phyloP scores from a whole-genome alignment of 53 echinoderm and acorn worm genomes.

The Holothuria leucospilota region DNA sequence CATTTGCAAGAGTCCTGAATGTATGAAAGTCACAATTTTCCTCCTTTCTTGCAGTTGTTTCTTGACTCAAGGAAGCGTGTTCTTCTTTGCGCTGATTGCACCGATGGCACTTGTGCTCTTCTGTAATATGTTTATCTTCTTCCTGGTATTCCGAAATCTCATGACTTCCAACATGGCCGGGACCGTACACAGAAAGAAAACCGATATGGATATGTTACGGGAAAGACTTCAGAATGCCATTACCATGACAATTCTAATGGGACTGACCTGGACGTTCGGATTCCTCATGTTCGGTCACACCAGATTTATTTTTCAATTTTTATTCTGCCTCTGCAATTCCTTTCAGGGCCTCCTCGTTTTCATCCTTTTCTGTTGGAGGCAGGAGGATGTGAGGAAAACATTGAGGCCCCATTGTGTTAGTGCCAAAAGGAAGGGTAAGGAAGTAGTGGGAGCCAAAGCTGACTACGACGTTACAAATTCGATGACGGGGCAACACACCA shows the following conservation, averaged over 20 bases:
- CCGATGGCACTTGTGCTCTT: constrained; percentile 76
- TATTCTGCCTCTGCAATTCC: constrained; percentile 89
- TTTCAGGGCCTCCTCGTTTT: constrained; percentile 89
- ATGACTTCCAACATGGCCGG: constrained; percentile 71
- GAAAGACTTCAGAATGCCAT: constrained; percentile 78
- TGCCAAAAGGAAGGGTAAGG: constrained; percentile 30
- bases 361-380: constrained; percentile 81
- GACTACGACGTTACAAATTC: constrained; percentile 45
- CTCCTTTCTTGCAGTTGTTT: constrained; percentile 75
- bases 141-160: constrained; percentile 76
- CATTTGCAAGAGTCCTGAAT: too few relatives aligned
- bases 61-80: constrained; percentile 69
- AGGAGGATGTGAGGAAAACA: constrained; percentile 73
- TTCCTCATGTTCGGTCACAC: constrained; percentile 75
- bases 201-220: constrained; percentile 51
- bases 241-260: constrained; percentile 86
- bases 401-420: constrained; percentile 48
- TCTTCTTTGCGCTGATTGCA: constrained; percentile 75
- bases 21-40: too few relatives aligned
- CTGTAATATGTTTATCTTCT: constrained; percentile 77
- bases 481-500: neutral
- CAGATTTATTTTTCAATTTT: constrained; percentile 75
- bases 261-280: constrained; percentile 88
- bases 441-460: constrained; percentile 30
- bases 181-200: constrained; percentile 63